A percentile compares a stretch with the other conserved stretches of the same genome.
Conservation (phyloP, 2,888 invertebrate species). For the Elgonia sp. region DNA sequence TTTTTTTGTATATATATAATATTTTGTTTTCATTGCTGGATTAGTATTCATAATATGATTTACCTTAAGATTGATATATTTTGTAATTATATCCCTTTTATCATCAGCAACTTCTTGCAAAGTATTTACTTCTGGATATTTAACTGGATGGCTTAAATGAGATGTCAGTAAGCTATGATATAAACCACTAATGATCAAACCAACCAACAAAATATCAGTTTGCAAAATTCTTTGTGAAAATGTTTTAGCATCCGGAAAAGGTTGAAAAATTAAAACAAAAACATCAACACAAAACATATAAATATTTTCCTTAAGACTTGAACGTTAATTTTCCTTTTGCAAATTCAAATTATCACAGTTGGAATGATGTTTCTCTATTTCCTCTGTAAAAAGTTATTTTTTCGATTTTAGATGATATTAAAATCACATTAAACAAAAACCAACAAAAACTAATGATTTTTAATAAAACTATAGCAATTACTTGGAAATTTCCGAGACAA, state of each 20-base stretch:
- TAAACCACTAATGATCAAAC: conserved; percentile 77
- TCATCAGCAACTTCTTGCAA: conserved; percentile 79
- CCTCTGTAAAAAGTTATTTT: too few relatives aligned
- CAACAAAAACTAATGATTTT: too few relatives aligned
- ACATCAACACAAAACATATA: conserved; percentile 44
- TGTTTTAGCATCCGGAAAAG: conserved; percentile 71
- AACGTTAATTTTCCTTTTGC: background rate
- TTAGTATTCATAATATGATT: background rate
- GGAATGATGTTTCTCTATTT: too few relatives aligned
- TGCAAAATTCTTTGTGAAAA: conserved; percentile 77
- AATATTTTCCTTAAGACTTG: too few relatives aligned
- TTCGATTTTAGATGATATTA: too few relatives aligned
- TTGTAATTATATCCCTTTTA: conserved; percentile 78
- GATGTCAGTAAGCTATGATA: conserved; percentile 81
- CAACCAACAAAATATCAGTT: conserved; percentile 78
- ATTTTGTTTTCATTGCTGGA: too few relatives aligned
- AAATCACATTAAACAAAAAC: too few relatives aligned
- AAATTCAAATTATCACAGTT: background rate
- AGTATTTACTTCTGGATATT: conserved; percentile 78
- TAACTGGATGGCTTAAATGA: conserved; percentile 79
- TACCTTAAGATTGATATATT: conserved; percentile 79
- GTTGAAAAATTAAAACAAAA: conserved; percentile 75
- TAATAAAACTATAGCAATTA: too few relatives aligned
- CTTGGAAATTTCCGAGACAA: too few relatives aligned
- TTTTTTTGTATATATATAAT: too few relatives aligned